phyloP scores from a whole-genome alignment of 2,113 vertebrate genomes.

The Hyperopisus bebe region DNA sequence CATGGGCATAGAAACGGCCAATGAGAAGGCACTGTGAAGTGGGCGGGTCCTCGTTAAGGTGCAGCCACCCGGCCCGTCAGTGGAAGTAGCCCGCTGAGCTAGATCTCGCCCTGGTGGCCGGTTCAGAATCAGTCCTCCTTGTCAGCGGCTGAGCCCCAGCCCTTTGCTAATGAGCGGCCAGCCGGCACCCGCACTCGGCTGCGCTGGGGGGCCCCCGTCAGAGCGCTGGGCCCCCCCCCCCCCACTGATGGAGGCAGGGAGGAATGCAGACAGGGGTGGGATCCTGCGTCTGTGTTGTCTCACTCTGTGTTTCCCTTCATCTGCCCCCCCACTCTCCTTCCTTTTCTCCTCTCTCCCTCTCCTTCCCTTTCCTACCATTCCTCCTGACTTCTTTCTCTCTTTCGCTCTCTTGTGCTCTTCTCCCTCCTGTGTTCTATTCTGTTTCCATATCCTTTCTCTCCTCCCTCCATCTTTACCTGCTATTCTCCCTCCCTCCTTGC shows the following conservation, averaged over 20 bases:
- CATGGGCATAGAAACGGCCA: not conserved
- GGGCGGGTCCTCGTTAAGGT: not conserved
- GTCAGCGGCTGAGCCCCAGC: not conserved
- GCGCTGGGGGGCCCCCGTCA: conserved; percentile 19
- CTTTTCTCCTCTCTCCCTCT: not conserved
- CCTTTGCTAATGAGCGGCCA: not conserved
- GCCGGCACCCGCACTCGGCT: not conserved
- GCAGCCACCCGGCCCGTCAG: not conserved
- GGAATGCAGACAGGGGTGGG: conserved; percentile 19
- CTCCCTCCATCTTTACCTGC: not conserved
- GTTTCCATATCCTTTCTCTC: no score
- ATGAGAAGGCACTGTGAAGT: not conserved
- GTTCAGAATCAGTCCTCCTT: not conserved
- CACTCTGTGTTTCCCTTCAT: conserved; percentile 45
- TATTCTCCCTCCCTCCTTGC: no score
- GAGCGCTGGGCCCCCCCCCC: conserved; percentile 41
- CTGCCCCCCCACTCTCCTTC: not conserved
- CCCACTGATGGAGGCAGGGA: not conserved
- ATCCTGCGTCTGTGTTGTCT: conserved; percentile 52
- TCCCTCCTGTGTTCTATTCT: not conserved
- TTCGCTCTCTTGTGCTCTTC: not conserved
- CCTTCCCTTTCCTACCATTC: not conserved
- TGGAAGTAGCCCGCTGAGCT: not conserved
- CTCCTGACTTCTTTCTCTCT: not conserved
- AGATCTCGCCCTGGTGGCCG: not conserved